Conservation (phyloP, 2,113 vertebrate genomes). For the Acrocephalus arundinaceus region DNA sequence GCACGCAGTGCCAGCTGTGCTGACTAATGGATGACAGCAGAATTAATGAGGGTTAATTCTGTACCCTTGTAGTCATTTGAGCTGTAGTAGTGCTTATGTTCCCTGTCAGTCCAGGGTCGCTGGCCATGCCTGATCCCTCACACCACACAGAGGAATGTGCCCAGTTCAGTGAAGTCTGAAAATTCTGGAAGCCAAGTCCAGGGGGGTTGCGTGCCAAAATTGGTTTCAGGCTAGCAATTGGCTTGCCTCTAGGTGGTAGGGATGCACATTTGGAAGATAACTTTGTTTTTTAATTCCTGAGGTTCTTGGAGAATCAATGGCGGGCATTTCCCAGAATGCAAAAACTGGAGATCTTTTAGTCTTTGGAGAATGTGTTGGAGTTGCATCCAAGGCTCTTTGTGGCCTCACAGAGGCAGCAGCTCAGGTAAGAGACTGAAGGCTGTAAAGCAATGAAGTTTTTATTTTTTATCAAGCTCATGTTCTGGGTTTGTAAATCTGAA, state of each 20-base stretch:
- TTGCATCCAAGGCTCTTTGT: slow-evolving; percentile 96
- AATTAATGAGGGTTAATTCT: not conserved
- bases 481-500: not conserved
- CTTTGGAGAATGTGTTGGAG: slow-evolving; percentile 92
- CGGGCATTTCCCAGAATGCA: slow-evolving; percentile 97
- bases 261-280: not conserved
- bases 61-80: fast-evolving
- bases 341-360: slow-evolving; percentile 92
- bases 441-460: not conserved
- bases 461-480: not conserved
- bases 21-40: not conserved
- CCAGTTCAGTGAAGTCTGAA: not conserved
- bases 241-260: not conserved
- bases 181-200: not conserved
- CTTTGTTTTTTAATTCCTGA: slow-evolving; percentile 50
- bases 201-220: not conserved
- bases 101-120: not conserved
- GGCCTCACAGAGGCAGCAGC: slow-evolving; percentile 95
- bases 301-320: slow-evolving; percentile 98
- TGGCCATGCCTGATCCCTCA: not conserved
- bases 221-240: not conserved
- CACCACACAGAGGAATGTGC: not conserved
- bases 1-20: not conserved
- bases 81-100: not conserved
- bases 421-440: slow-evolving; percentile 81